Evolutionary conservation across 2,113 vertebrate genomes (phyloP).

Genomic region (Jacana jacana): DNA sequence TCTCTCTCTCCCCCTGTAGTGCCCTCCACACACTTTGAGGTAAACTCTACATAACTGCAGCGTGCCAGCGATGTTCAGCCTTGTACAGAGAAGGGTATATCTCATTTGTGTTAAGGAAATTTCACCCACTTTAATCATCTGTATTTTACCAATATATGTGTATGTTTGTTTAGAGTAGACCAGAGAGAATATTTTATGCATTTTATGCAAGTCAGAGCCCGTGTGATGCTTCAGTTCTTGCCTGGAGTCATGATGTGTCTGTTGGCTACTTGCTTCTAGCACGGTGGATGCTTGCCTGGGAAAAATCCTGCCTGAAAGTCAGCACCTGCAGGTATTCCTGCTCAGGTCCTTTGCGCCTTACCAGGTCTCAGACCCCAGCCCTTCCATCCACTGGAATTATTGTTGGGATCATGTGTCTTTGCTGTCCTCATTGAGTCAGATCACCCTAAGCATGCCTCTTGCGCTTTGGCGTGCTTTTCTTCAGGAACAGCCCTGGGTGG

Average conservation of each 20-base stretch:
- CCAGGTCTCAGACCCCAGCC: background rate
- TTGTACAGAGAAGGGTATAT: background rate
- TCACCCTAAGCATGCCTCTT: background rate
- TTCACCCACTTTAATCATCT: background rate
- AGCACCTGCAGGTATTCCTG: background rate
- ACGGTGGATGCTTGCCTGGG: background rate
- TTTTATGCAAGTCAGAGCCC: background rate
- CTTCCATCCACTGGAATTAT: background rate
- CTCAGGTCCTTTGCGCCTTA: background rate
- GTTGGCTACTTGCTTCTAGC: background rate
- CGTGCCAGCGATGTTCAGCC: background rate
- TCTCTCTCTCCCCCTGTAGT: background rate
- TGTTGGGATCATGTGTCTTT: background rate
- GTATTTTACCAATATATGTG: background rate
- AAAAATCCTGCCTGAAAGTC: background rate
- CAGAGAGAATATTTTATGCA: background rate
- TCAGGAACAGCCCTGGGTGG: background rate
- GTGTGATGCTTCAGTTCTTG: background rate
- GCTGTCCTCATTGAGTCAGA: background rate
- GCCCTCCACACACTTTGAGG: background rate
- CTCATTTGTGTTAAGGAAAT: background rate
- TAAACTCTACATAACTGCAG: background rate
- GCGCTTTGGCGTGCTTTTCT: background rate
- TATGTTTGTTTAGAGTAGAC: background rate
- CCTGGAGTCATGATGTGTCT: background rate